Percentiles rank a stretch among this genome's conserved stretches.
These are phyloP conservation scores for Cathartes aura DNA, from an alignment of 2,113 vertebrate species.

Conservation along the genomic window DNA sequence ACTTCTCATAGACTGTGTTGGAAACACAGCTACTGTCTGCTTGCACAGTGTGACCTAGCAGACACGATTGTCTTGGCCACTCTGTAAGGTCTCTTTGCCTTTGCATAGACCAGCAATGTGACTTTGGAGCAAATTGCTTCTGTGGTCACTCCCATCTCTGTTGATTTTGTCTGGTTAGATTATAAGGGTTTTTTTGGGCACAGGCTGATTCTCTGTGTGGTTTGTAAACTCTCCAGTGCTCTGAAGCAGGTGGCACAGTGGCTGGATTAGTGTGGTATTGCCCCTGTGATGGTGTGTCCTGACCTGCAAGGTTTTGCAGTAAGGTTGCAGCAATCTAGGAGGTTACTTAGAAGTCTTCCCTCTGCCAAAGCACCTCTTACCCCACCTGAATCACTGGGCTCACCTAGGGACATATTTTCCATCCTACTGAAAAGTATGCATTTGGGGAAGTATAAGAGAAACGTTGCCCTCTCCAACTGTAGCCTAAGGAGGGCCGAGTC, in stretches of 20 bases:
- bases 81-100: background rate
- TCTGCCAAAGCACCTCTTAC: background rate
- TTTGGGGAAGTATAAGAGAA: background rate
- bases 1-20: background rate
- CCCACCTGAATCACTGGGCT: background rate
- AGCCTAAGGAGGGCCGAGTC: background rate
- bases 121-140: background rate
- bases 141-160: background rate
- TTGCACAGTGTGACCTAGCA: background rate
- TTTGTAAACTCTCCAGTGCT: background rate
- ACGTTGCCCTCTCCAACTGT: background rate
- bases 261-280: background rate
- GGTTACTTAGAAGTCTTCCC: background rate
- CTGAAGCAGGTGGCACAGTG: background rate
- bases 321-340: background rate
- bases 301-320: background rate
- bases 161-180: background rate
- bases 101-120: fast-evolving
- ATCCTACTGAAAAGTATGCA: background rate
- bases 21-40: background rate
- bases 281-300: no score
- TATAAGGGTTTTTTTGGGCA: background rate
- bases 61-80: background rate
- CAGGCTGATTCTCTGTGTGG: no score
- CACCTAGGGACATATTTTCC: background rate